phyloP scores from a whole-genome alignment of 35 echinoderm and acorn worm genomes.

The Nesometra sesokonis region DNA sequence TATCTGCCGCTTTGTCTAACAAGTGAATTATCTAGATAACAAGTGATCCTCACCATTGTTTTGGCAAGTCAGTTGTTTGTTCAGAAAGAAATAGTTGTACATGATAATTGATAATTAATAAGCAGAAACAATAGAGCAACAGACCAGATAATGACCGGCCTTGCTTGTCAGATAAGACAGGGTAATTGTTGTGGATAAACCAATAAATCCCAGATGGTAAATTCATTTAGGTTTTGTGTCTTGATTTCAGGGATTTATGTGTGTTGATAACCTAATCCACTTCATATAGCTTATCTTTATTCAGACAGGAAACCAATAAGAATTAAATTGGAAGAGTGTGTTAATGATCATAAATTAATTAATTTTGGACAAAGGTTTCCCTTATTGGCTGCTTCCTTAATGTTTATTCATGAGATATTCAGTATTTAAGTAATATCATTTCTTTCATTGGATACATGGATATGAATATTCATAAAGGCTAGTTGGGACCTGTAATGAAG shows the following conservation, averaged over 20 bases:
- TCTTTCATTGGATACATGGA: too few relatives aligned
- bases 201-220: background rate
- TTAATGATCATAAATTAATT: background rate
- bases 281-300: background rate
- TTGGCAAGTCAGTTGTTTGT: background rate
- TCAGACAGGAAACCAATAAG: background rate
- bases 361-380: background rate
- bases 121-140: background rate
- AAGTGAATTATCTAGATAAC: background rate
- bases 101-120: background rate
- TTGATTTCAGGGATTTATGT: background rate
- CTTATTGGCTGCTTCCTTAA: background rate
- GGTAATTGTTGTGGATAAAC: background rate
- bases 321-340: background rate
- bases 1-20: too few relatives aligned
- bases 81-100: background rate
- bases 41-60: background rate
- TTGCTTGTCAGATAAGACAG: background rate
- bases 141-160: background rate
- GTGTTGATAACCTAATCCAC: background rate
- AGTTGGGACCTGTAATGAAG: too few relatives aligned
- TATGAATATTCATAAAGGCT: background rate
- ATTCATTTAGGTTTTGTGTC: background rate
- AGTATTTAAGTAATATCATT: background rate
- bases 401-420: background rate